phyloP scores from a whole-genome alignment of 2,888 invertebrate genomes.

The Agrotis clavis region DNA sequence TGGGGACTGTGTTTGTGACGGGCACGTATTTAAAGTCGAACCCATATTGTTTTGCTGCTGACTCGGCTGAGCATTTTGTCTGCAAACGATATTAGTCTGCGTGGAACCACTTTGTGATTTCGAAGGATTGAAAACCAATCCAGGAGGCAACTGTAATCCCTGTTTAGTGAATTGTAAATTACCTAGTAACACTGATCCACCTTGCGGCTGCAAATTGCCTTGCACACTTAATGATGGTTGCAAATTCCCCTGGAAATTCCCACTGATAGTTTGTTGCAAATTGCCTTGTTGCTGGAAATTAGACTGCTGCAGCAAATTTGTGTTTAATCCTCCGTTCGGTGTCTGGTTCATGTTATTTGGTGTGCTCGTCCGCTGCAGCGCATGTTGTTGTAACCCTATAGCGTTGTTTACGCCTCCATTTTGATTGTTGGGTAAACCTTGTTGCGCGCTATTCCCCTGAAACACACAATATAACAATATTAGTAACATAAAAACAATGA shows the following conservation, averaged over 20 bases:
- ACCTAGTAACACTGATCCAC: constrained; percentile 30
- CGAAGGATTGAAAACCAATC: constrained; percentile 29
- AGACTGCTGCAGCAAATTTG: constrained; percentile 52
- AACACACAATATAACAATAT: constrained; percentile 45
- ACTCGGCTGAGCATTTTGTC: constrained; percentile 36
- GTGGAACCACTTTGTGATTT: constrained; percentile 16
- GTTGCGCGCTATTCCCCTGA: constrained; percentile 70
- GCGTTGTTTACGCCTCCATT: constrained; percentile 61
- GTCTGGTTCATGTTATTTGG: constrained; percentile 61
- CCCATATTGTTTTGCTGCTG: constrained; percentile 49
- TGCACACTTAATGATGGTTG: constrained; percentile 69
- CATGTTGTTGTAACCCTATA: constrained; percentile 59
- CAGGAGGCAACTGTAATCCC: constrained; percentile 48
- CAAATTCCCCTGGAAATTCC: constrained; percentile 59
- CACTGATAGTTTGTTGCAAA: constrained; percentile 54
- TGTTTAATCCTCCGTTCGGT: constrained; percentile 56
- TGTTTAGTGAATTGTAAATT: constrained; percentile 55
- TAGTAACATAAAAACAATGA: constrained; percentile 17
- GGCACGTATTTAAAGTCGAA: constrained; percentile 28
- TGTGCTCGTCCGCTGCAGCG: constrained; percentile 37
- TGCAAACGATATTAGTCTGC: constrained; percentile 36
- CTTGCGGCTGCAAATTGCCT: constrained; percentile 50
- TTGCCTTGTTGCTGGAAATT: constrained; percentile 55
- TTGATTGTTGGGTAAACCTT: constrained; percentile 64
- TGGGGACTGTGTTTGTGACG: constrained; percentile 32